Percentiles rank a stretch among this genome's conserved stretches.
These are phyloP conservation scores for Drosophila paramelanica DNA, from an alignment of 2,888 invertebrate species.

Conservation along the genomic window DNA sequence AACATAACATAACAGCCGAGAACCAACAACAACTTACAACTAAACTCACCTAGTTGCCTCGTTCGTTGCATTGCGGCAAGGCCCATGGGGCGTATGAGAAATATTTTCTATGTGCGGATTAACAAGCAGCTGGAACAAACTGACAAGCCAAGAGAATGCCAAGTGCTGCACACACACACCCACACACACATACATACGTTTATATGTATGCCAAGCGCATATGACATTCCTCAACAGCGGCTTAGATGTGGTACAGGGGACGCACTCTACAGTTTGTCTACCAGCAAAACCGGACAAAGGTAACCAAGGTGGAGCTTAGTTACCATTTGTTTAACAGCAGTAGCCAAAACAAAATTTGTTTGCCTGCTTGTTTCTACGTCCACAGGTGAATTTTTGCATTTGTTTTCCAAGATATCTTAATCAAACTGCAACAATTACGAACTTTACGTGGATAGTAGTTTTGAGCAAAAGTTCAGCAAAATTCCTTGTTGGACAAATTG, in stretches of 20 bases:
- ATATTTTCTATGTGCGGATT: constrained; percentile 71
- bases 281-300: constrained; percentile 56
- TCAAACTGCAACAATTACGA: no score
- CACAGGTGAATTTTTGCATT: no score
- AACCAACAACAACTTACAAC: constrained; percentile 20
- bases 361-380: no score
- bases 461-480: no score
- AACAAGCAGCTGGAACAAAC: constrained; percentile 60
- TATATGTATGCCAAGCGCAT: constrained; percentile 33
- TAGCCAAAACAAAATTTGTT: constrained; percentile 6
- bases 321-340: constrained; percentile 16
- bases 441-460: no score
- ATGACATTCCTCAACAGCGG: constrained; percentile 35
- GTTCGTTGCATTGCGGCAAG: constrained; percentile 1
- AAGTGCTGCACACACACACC: constrained; percentile 15
- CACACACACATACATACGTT: not conserved
- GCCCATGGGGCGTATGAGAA: constrained; percentile 55
- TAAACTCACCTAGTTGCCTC: constrained; percentile 60
- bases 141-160: constrained; percentile 28
- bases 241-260: not conserved
- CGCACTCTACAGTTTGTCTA: constrained; percentile 18
- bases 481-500: no score
- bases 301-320: constrained; percentile 61
- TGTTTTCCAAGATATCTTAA: no score
- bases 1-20: constrained; percentile 18